These are phyloP conservation scores for Diceros bicornis DNA, from an alignment of 2,797 vertebrate genomes.

Conservation along the genomic window DNA sequence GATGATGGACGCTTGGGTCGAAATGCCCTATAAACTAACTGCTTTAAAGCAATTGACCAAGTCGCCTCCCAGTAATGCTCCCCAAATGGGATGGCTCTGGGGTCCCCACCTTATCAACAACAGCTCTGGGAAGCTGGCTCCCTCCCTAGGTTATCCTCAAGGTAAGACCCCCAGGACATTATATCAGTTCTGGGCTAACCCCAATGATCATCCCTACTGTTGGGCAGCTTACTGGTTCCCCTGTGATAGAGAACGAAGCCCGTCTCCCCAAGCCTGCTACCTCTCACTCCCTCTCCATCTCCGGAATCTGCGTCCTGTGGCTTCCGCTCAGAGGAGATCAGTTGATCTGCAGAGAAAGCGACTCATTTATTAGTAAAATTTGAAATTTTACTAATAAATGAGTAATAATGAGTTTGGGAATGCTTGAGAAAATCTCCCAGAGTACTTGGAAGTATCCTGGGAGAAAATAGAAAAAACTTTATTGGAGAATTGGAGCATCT, in stretches of 20 bases:
- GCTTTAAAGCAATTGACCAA: neutral
- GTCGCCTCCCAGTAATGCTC: neutral
- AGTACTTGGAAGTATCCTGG: neutral
- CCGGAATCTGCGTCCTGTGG: accelerated
- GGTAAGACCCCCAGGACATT: neutral
- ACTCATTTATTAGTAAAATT: too few relatives aligned
- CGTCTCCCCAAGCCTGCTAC: neutral
- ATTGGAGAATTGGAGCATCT: neutral
- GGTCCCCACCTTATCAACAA: neutral
- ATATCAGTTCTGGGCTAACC: neutral
- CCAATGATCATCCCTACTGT: neutral
- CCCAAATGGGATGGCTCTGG: neutral
- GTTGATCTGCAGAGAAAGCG: accelerated
- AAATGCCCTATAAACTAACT: neutral
- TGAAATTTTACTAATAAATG: neutral
- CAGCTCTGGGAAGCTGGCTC: neutral
- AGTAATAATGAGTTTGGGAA: neutral
- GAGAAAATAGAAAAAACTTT: constrained; percentile 50
- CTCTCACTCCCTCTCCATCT: neutral
- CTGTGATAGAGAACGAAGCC: neutral
- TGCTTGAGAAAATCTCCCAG: neutral
- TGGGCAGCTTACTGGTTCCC: neutral
- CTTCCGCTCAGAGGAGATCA: neutral
- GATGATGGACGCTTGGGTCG: neutral
- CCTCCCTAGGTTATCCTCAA: neutral